These are phyloP conservation scores for Notiomystis cincta DNA, from an alignment of 2,113 vertebrate genomes.

Conservation along the genomic window DNA sequence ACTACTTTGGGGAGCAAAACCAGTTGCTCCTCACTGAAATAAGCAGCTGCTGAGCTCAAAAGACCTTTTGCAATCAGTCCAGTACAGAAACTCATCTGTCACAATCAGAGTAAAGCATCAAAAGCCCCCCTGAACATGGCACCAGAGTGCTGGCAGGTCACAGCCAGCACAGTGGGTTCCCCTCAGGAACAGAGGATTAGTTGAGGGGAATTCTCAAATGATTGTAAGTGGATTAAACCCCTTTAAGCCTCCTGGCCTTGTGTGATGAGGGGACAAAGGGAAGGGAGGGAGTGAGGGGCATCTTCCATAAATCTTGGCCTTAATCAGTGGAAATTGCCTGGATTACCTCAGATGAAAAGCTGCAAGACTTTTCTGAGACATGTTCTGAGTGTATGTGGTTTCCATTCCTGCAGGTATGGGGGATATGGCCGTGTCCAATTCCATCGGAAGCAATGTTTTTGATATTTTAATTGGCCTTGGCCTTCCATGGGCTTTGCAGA, in stretches of 20 bases:
- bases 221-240: background rate
- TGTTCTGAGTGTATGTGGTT: background rate
- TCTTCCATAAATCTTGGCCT: background rate
- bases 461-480: slow-evolving; percentile 95
- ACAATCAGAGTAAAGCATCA: background rate
- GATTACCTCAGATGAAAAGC: background rate
- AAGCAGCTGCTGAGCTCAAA: background rate
- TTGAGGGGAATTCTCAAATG: background rate
- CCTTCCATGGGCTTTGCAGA: slow-evolving; percentile 92
- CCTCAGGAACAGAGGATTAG: background rate
- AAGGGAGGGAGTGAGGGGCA: background rate
- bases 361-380: background rate
- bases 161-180: background rate
- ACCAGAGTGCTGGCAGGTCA: background rate
- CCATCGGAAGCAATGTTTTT: slow-evolving; percentile 96
- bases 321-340: background rate
- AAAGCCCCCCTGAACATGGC: background rate
- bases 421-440: slow-evolving; percentile 97
- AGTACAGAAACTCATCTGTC: background rate
- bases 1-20: background rate
- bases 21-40: background rate
- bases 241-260: background rate
- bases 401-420: slow-evolving; percentile 83
- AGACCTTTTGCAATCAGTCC: background rate
- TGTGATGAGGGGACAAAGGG: background rate